Evolutionary conservation across 1,140 invertebrate genomes (phyloP).

Genomic region (Elymnias hypermnestra): DNA sequence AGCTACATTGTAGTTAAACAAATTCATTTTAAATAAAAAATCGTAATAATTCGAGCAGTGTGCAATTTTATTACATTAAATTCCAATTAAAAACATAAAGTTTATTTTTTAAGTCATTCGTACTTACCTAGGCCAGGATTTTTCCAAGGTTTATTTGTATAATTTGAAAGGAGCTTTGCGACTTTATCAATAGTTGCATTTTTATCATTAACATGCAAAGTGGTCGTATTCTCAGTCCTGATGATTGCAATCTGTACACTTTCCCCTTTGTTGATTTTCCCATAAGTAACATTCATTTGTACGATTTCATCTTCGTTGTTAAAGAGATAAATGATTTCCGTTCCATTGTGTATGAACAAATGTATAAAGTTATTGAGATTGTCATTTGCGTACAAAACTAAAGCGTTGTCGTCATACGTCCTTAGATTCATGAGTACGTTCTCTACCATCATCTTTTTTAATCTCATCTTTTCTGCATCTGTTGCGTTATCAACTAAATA

Average conservation of each 20-base stretch:
- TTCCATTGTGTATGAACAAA: slow-evolving; percentile 87
- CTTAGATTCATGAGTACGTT: slow-evolving; percentile 91
- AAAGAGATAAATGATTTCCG: slow-evolving; percentile 87
- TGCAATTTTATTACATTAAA: too few species aligned
- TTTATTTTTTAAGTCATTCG: too few species aligned
- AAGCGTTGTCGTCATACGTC: slow-evolving; percentile 88
- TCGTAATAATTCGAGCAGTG: too few species aligned
- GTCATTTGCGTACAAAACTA: slow-evolving; percentile 94
- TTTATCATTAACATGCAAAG: slow-evolving; percentile 89
- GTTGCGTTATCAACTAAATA: slow-evolving; percentile 80
- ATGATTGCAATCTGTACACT: slow-evolving; percentile 91
- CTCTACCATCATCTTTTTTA: slow-evolving; percentile 85
- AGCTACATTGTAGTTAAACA: too few species aligned
- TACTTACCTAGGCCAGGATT: slow-evolving; percentile 86
- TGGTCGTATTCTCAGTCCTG: slow-evolving; percentile 82
- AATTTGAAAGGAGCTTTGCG: slow-evolving; percentile 83
- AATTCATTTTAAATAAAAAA: too few species aligned
- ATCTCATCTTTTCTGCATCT: slow-evolving; percentile 78
- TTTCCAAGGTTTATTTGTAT: slow-evolving; percentile 89
- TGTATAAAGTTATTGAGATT: slow-evolving; percentile 96
- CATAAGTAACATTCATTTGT: slow-evolving; percentile 84
- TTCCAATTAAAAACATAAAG: too few species aligned
- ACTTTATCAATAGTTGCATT: slow-evolving; percentile 83
- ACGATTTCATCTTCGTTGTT: slow-evolving; percentile 89
- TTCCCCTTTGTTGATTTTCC: slow-evolving; percentile 85